Percentiles rank a stretch among this genome's conserved stretches.
These are phyloP conservation scores for Berghia stephanieae DNA, from an alignment of 1,140 invertebrate genomes.

Conservation along the genomic window DNA sequence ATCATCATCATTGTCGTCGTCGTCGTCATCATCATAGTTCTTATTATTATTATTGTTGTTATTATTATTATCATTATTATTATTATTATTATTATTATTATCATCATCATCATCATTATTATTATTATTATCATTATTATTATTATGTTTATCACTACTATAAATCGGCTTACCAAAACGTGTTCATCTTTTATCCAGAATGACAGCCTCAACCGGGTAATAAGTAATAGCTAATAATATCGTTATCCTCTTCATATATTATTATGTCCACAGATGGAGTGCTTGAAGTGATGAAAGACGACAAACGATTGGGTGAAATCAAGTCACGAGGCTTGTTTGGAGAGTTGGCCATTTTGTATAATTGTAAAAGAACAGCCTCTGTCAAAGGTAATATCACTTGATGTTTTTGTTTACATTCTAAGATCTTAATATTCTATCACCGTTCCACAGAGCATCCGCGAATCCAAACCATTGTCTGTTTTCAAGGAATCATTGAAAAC, in stretches of 20 bases:
- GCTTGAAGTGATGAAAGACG: conserved; percentile 63
- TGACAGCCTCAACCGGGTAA: background rate
- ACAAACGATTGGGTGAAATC: conserved; percentile 59
- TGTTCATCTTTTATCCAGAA: background rate
- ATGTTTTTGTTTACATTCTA: too few relatives aligned
- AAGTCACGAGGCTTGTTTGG: conserved; percentile 61
- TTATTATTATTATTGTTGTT: background rate
- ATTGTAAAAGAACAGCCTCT: conserved; percentile 65
- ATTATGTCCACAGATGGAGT: conserved; percentile 59
- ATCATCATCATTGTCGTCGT: background rate
- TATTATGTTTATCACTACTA: too few relatives aligned
- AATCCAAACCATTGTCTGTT: too few relatives aligned
- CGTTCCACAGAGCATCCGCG: too few relatives aligned
- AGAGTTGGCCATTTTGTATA: conserved; percentile 66
- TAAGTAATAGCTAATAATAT: background rate
- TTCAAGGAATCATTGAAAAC: too few relatives aligned
- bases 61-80: background rate
- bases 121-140: too few relatives aligned
- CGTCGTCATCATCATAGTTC: background rate
- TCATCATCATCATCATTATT: background rate
- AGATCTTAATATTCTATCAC: too few relatives aligned
- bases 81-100: background rate
- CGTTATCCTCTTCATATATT: background rate
- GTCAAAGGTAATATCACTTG: conserved; percentile 67
- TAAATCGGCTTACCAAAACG: background rate